These are phyloP conservation scores for Perizoma flavofasciatum DNA, from an alignment of 2,888 invertebrate species.

Conservation along the genomic window DNA sequence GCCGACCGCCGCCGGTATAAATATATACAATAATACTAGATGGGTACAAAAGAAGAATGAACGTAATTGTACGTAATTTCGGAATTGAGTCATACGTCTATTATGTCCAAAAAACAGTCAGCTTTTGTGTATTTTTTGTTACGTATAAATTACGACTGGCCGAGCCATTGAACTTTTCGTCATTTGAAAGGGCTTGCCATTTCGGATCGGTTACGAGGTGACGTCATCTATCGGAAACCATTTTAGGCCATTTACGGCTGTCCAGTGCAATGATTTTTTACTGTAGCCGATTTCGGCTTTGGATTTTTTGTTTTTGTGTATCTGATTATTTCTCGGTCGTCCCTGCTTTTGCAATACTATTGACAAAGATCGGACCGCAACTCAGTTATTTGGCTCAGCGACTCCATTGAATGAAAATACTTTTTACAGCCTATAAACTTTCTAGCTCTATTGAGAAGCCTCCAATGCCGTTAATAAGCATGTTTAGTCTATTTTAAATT, in stretches of 20 bases:
- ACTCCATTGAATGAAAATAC: neutral
- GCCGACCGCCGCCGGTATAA: neutral
- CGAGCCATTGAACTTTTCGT: constrained; percentile 11
- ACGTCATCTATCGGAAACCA: constrained; percentile 39
- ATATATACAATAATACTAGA: neutral
- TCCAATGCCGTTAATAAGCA: constrained; percentile 20
- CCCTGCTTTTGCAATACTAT: no score
- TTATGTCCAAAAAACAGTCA: constrained; percentile 1
- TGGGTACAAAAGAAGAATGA: neutral
- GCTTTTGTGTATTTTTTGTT: constrained; percentile 4
- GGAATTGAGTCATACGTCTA: neutral
- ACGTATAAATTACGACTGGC: constrained; percentile 9
- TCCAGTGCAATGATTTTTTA: no score
- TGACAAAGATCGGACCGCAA: neutral
- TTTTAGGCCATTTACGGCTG: neutral
- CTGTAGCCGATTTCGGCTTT: no score
- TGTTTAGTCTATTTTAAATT: constrained; percentile 30
- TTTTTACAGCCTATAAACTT: constrained; percentile 24
- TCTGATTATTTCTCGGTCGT: no score
- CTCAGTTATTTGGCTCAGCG: constrained; percentile 18
- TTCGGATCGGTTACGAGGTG: constrained; percentile 48
- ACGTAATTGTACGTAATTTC: neutral
- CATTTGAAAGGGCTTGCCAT: constrained; percentile 45
- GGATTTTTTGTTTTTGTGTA: no score
- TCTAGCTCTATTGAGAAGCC: constrained; percentile 18